Evolutionary conservation across 2,797 vertebrate species (phyloP).

Genomic region (Malurus splendens): DNA sequence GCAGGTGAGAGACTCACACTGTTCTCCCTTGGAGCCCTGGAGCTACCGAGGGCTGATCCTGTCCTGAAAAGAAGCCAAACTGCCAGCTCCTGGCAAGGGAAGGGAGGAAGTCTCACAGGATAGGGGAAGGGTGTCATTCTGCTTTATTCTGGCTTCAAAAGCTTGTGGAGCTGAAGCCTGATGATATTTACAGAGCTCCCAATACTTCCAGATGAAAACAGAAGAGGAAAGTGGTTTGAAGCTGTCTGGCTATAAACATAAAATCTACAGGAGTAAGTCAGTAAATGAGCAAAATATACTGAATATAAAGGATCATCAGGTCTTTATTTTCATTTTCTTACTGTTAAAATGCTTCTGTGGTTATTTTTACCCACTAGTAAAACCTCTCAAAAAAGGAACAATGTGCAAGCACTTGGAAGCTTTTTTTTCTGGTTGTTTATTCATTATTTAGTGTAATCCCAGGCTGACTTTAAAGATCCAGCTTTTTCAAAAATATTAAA

Average conservation of each 20-base stretch:
- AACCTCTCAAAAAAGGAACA: neutral
- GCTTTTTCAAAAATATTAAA: neutral
- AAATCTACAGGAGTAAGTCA: neutral
- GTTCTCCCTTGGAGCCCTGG: fast-evolving
- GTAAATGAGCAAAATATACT: neutral
- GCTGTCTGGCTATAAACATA: neutral
- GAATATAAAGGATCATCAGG: neutral
- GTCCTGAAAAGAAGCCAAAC: neutral
- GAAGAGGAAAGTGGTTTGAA: neutral
- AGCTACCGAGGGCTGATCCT: neutral
- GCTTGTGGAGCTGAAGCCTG: neutral
- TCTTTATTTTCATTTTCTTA: conserved; percentile 13
- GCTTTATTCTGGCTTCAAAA: neutral
- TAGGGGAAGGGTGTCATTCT: neutral
- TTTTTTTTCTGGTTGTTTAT: neutral
- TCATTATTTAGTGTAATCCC: neutral
- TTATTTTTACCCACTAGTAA: neutral
- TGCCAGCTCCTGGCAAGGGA: neutral
- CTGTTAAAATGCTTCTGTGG: neutral
- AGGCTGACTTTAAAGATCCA: neutral
- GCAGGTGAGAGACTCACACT: fast-evolving
- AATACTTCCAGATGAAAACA: neutral
- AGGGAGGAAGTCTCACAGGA: neutral
- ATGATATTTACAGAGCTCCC: neutral
- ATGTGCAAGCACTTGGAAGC: neutral